phyloP scores from a whole-genome alignment of 2,888 invertebrate genomes.

The Patella caerulea region DNA sequence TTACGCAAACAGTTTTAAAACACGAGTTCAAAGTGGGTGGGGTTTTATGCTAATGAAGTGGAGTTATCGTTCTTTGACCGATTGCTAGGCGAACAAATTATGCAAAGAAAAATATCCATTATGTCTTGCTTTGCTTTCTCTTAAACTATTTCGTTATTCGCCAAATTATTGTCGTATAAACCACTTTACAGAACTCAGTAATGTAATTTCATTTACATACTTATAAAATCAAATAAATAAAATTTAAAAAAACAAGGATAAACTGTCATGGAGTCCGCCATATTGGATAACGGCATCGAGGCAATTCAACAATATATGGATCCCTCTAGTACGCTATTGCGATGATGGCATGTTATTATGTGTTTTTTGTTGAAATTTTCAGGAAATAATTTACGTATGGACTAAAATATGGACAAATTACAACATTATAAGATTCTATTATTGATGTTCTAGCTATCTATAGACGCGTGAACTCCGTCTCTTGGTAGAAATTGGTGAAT shows the following conservation, averaged over 20 bases:
- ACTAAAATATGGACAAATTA: conserved; percentile 57
- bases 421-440: conserved; percentile 26
- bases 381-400: conserved; percentile 61
- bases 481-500: neutral
- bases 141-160: too few species aligned
- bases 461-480: too few species aligned
- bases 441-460: too few species aligned
- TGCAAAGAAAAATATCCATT: too few species aligned
- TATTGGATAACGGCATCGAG: conserved; percentile 60
- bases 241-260: neutral
- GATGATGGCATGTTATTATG: conserved; percentile 69
- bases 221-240: neutral
- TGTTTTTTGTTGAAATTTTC: conserved; percentile 67
- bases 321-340: conserved; percentile 66
- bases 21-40: neutral
- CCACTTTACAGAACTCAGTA: too few species aligned
- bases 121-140: too few species aligned
- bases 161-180: too few species aligned
- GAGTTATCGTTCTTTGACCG: conserved; percentile 6
- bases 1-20: neutral
- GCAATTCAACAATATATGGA: conserved; percentile 55
- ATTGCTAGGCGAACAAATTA: too few species aligned
- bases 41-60: neutral
- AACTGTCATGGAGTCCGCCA: conserved; percentile 52
- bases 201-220: too few species aligned